Percentiles rank a stretch among this genome's conserved stretches.
phyloP scores from a whole-genome alignment of 2,797 vertebrate species.

The Danio choprae region DNA sequence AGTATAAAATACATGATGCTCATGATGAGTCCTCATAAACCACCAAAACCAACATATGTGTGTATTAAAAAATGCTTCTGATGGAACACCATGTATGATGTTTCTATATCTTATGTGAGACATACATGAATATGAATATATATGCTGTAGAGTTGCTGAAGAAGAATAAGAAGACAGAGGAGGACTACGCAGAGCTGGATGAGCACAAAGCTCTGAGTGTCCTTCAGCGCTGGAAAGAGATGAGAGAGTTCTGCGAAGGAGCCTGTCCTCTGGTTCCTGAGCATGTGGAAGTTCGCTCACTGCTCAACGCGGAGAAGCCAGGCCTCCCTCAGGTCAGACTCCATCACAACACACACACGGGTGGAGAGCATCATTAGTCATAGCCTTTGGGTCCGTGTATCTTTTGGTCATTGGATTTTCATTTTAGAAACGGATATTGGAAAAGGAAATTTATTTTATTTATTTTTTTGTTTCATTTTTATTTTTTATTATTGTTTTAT shows the following conservation, averaged over 20 bases:
- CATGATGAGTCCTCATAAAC: no score
- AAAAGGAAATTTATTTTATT: no score
- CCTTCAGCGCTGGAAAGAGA: constrained; percentile 88
- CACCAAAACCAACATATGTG: no score
- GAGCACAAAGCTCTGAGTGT: constrained; percentile 88
- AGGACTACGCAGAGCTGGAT: constrained; percentile 76
- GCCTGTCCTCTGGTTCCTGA: constrained; percentile 87
- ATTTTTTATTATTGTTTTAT: no score
- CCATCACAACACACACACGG: neutral
- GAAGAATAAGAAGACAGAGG: constrained; percentile 76
- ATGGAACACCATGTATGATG: neutral
- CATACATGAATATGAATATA: neutral
- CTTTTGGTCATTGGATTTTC: no score
- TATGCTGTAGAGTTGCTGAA: constrained; percentile 71
- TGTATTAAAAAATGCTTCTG: no score
- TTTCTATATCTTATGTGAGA: neutral
- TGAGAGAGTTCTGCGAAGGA: constrained; percentile 82
- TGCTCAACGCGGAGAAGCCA: constrained; percentile 81
- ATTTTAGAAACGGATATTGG: no score
- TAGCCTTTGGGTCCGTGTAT: no score
- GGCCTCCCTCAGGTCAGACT: constrained; percentile 87
- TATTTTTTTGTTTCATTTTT: no score
- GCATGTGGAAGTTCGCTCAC: constrained; percentile 87
- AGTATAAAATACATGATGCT: no score
- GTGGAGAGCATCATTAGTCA: neutral